phyloP scores from a whole-genome alignment of 2,797 vertebrate species.

The Astyanax mexicanus region DNA sequence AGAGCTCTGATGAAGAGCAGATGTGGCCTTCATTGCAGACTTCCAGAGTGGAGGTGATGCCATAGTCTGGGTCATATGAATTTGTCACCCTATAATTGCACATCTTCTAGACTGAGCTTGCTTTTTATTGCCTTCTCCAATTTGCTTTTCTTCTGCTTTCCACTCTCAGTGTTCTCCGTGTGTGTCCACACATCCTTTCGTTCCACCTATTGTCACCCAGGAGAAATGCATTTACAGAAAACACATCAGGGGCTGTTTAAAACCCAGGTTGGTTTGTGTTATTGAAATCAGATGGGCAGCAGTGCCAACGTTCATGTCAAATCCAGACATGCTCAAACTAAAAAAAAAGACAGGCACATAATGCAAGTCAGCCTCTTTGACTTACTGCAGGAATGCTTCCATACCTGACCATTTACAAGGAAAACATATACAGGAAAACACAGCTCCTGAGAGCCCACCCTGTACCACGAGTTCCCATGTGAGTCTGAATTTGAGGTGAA shows the following conservation, averaged over 20 bases:
- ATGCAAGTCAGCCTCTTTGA: constrained; percentile 23
- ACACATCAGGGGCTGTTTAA: constrained; percentile 31
- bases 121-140: constrained; percentile 6
- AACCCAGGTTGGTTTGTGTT: constrained; percentile 21
- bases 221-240: constrained; percentile 33
- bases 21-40: constrained; percentile 23
- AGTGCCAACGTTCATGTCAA: constrained; percentile 41
- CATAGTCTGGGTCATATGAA: constrained; percentile 67
- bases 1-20: constrained; percentile 36
- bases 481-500: constrained; percentile 11
- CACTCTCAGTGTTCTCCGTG: no score
- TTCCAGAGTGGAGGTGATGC: constrained; percentile 57
- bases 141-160: not conserved
- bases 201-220: constrained; percentile 14
- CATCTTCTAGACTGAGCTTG: constrained; percentile 18
- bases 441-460: constrained; percentile 20
- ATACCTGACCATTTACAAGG: constrained; percentile 32
- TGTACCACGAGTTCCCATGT: constrained; percentile 65
- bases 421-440: constrained; percentile 42
- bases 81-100: constrained; percentile 68
- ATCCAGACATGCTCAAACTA: constrained; percentile 28
- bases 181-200: not conserved
- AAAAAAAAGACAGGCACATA: constrained; percentile 30
- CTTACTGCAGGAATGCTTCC: constrained; percentile 25
- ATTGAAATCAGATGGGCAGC: constrained; percentile 49